Evolutionary conservation across 2,797 vertebrate genomes (phyloP).

Genomic region (Chloroceryle inda): DNA sequence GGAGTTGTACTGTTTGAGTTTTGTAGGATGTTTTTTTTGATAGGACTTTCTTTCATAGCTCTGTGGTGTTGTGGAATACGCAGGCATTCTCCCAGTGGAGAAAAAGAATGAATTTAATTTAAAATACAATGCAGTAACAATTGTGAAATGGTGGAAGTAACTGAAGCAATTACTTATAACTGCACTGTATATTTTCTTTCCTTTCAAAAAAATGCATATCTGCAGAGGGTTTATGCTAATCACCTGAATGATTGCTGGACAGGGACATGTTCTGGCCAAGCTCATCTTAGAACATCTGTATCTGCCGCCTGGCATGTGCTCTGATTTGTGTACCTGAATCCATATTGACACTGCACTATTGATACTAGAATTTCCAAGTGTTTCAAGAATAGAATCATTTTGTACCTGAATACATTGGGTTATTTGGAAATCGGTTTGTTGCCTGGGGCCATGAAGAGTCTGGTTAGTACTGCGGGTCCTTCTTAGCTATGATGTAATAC

Average conservation of each 20-base stretch:
- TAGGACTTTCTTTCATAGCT: not conserved
- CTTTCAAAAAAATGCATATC: not conserved
- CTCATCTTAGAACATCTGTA: not conserved
- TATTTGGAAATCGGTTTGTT: not conserved
- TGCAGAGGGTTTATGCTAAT: not conserved
- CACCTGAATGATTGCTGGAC: not conserved
- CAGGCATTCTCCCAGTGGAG: not conserved
- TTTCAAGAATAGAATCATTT: not conserved
- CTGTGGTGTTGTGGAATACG: not conserved
- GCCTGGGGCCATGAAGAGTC: not conserved
- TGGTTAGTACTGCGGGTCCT: not conserved
- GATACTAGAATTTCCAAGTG: not conserved
- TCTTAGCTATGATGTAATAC: not conserved
- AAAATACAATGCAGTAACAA: not conserved
- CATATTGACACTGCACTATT: fast-evolving
- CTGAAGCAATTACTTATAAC: not conserved
- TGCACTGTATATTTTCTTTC: not conserved
- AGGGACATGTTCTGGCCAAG: not conserved
- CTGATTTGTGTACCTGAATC: not conserved
- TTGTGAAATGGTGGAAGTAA: not conserved
- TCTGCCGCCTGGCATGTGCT: not conserved
- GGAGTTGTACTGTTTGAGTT: not conserved
- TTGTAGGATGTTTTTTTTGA: not conserved
- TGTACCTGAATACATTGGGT: not conserved
- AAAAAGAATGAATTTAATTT: not conserved